Evolutionary conservation across 2,888 invertebrate species (phyloP).

Genomic region (Stenchaetothrips biformis): DNA sequence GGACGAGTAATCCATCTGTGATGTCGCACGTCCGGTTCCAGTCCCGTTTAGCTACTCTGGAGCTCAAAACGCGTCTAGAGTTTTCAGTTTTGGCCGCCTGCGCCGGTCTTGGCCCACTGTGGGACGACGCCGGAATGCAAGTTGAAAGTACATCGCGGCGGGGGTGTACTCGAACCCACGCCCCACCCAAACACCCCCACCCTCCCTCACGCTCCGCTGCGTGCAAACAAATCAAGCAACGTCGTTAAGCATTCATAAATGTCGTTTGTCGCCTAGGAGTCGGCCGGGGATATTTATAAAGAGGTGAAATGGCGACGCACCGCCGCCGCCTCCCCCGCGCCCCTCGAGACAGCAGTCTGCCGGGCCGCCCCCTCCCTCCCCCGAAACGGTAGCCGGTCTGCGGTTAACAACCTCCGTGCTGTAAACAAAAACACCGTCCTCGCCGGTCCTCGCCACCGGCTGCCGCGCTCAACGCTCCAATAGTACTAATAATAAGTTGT

Average conservation of each 20-base stretch:
- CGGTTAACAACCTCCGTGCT: neutral
- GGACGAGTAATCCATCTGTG: no score
- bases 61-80: no score
- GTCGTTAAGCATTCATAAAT: neutral
- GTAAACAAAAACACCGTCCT: neutral
- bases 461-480: neutral
- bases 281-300: neutral
- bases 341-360: neutral
- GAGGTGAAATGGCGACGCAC: neutral
- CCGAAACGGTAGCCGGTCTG: neutral
- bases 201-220: neutral
- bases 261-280: constrained; percentile 1
- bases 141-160: no score
- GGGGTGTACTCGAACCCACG: no score
- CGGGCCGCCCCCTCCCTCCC: neutral
- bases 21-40: no score
- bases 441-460: neutral
- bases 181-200: neutral
- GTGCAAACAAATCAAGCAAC: neutral
- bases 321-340: neutral
- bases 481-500: neutral
- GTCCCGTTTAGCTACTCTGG: no score
- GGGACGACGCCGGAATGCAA: no score
- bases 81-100: no score
- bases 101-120: no score